phyloP scores from a whole-genome alignment of 1,140 invertebrate genomes.

The Lordiphosa clarofinis region DNA sequence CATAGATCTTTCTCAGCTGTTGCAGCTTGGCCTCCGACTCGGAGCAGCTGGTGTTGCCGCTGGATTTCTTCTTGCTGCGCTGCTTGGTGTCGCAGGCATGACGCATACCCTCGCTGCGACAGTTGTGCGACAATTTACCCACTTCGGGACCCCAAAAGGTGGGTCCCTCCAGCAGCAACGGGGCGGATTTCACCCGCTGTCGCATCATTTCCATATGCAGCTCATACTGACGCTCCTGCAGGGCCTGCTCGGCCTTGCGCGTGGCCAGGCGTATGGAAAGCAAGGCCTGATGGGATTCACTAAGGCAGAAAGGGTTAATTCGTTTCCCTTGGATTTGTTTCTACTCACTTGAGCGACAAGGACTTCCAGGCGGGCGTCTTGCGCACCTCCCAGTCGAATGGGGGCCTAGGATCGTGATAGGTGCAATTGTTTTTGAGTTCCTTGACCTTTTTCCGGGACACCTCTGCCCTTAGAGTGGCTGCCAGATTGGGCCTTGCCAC shows the following conservation, averaged over 20 bases:
- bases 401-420: conserved; percentile 52
- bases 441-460: conserved; percentile 66
- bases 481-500: conserved; percentile 75
- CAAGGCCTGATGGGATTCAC: conserved; percentile 72
- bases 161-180: conserved; percentile 67
- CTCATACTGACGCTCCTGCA: conserved; percentile 73
- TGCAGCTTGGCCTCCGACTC: conserved; percentile 48
- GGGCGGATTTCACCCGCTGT: conserved; percentile 73
- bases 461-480: conserved; percentile 69
- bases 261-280: conserved; percentile 71
- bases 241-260: conserved; percentile 71
- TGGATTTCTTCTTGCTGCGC: conserved; percentile 47
- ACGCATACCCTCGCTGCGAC: conserved; percentile 52
- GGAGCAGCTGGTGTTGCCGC: conserved; percentile 16
- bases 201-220: conserved; percentile 78
- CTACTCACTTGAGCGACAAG: conserved; percentile 62
- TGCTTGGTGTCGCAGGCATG: conserved; percentile 56
- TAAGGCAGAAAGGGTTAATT: conserved; percentile 10
- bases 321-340: no score
- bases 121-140: conserved; percentile 67
- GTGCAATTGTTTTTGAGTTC: conserved; percentile 74
- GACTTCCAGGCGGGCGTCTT: conserved; percentile 78
- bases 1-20: conserved; percentile 69
- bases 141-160: conserved; percentile 75
- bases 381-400: conserved; percentile 73